Evolutionary conservation across 1,140 invertebrate genomes (phyloP).

Genomic region (Pteromalus puparum): DNA sequence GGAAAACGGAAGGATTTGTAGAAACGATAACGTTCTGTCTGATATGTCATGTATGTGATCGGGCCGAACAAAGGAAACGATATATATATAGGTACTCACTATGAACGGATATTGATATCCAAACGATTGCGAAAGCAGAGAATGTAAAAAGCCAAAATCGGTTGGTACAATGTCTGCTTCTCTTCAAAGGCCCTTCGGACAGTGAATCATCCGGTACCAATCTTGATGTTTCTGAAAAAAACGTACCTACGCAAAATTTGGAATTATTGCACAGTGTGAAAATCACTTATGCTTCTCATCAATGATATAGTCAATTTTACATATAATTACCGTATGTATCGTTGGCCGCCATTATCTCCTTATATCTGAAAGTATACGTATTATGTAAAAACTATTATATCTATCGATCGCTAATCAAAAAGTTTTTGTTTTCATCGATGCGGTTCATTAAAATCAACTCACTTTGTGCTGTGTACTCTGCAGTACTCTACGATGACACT

Average conservation of each 20-base stretch:
- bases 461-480: too few relatives aligned
- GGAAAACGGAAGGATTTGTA: neutral
- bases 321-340: too few relatives aligned
- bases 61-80: conserved; percentile 33
- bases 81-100: conserved; percentile 80
- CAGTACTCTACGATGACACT: too few relatives aligned
- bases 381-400: too few relatives aligned
- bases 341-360: too few relatives aligned
- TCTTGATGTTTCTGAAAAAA: conserved; percentile 63
- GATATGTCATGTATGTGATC: conserved; percentile 32
- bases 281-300: neutral
- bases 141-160: conserved; percentile 91
- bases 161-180: conserved; percentile 89
- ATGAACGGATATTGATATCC: conserved; percentile 84
- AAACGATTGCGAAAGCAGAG: conserved; percentile 83
- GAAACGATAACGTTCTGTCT: neutral
- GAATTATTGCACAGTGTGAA: neutral
- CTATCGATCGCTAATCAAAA: too few relatives aligned
- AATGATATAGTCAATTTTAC: too few relatives aligned
- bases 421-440: too few relatives aligned
- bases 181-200: conserved; percentile 86
- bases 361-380: too few relatives aligned
- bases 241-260: conserved; percentile 18
- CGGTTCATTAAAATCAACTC: too few relatives aligned
- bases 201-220: conserved; percentile 82